These are phyloP conservation scores for Chaetogeoica ovagalla DNA, from an alignment of 2,888 invertebrate species.

Conservation along the genomic window DNA sequence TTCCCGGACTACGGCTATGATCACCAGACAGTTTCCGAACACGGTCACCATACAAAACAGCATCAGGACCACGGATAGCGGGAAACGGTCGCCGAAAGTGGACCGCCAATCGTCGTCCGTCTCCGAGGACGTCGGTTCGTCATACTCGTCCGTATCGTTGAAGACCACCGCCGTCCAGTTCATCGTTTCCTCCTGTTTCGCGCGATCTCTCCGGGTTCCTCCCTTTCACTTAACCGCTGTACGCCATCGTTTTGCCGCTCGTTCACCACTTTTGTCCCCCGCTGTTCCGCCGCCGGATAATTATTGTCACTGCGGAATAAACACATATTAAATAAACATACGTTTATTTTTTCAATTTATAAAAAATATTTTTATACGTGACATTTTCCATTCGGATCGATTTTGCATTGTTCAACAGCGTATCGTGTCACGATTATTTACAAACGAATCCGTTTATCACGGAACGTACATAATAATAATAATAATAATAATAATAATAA, in stretches of 20 bases:
- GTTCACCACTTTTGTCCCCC: too few relatives aligned
- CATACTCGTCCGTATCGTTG: neutral
- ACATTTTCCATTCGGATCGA: too few relatives aligned
- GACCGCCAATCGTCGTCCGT: constrained; percentile 1
- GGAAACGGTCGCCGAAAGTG: constrained; percentile 68
- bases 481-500: too few relatives aligned
- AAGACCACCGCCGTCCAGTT: constrained; percentile 1
- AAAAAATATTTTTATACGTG: too few relatives aligned
- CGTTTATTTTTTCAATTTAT: too few relatives aligned
- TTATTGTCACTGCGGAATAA: too few relatives aligned
- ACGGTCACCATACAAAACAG: constrained; percentile 90
- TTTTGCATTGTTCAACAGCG: too few relatives aligned
- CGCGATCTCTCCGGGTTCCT: too few relatives aligned
- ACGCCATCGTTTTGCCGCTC: neutral
- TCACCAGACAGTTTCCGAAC: constrained; percentile 92
- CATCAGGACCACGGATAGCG: constrained; percentile 78
- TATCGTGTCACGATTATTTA: neutral
- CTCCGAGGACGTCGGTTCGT: neutral
- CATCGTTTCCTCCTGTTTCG: neutral
- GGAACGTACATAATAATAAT: too few relatives aligned
- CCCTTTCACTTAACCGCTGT: neutral
- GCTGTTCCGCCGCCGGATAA: too few relatives aligned
- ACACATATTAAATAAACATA: too few relatives aligned
- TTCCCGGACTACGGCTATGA: constrained; percentile 89
- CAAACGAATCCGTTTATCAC: neutral